Conservation (phyloP, 2,888 invertebrate species). For the Athetis lepigone region DNA sequence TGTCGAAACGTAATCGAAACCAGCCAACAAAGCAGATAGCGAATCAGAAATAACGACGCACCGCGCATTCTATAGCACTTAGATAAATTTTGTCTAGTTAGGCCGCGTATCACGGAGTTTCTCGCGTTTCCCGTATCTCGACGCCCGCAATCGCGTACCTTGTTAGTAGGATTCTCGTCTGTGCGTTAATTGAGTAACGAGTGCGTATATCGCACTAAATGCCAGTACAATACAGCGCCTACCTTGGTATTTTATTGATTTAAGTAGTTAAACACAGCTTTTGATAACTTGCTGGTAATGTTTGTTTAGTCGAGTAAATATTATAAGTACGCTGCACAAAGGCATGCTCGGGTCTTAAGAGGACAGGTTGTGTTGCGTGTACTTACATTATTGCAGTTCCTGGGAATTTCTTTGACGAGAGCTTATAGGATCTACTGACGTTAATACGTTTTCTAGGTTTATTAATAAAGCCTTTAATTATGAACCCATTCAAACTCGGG, state of each 20-base stretch:
- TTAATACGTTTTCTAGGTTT: background rate
- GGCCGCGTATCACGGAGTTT: constrained; percentile 68
- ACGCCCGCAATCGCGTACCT: constrained; percentile 69
- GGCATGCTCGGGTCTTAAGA: constrained; percentile 17
- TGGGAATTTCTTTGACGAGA: constrained; percentile 22
- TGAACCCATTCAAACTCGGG: background rate
- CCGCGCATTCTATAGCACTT: constrained; percentile 77
- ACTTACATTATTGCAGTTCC: constrained; percentile 23
- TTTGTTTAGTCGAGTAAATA: constrained; percentile 54
- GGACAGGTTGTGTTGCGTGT: constrained; percentile 32
- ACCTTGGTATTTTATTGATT: constrained; percentile 59
- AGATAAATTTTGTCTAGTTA: constrained; percentile 79
- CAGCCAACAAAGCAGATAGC: constrained; percentile 54
- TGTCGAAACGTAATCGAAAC: constrained; percentile 54
- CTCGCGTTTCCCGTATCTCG: constrained; percentile 66
- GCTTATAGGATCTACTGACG: constrained; percentile 1
- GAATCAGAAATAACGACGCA: constrained; percentile 63
- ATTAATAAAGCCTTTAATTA: background rate
- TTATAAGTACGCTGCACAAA: constrained; percentile 44
- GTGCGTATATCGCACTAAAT: constrained; percentile 72
- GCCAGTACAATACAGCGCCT: constrained; percentile 35
- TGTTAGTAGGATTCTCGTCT: constrained; percentile 76
- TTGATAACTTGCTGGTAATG: constrained; percentile 51
- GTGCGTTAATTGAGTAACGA: constrained; percentile 80
- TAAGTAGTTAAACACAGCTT: constrained; percentile 50